phyloP scores from a whole-genome alignment of 2,888 invertebrate genomes.

The Masnerella sp. region DNA sequence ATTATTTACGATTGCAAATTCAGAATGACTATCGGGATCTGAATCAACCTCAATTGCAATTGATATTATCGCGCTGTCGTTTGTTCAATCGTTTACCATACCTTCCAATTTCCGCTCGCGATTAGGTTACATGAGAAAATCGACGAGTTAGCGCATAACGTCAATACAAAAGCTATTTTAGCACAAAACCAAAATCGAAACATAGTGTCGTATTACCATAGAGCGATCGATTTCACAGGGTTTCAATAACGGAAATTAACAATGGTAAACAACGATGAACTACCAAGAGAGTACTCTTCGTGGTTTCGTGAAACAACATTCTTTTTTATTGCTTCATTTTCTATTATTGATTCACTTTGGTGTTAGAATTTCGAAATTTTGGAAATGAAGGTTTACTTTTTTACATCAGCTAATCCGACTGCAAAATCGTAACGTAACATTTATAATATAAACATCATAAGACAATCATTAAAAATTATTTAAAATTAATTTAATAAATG shows the following conservation, averaged over 20 bases:
- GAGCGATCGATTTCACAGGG: constrained; percentile 42
- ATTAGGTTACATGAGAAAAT: constrained; percentile 59
- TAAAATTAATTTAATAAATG: too few relatives aligned
- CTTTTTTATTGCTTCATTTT: neutral
- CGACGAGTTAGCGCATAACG: constrained; percentile 52
- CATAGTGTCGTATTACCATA: constrained; percentile 42
- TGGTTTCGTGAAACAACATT: neutral
- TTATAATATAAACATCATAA: too few relatives aligned
- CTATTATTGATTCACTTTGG: too few relatives aligned
- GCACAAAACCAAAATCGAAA: constrained; percentile 55
- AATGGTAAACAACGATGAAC: constrained; percentile 35
- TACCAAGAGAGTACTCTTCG: constrained; percentile 12
- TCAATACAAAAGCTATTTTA: constrained; percentile 49
- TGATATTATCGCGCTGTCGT: constrained; percentile 45
- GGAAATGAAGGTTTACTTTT: too few relatives aligned
- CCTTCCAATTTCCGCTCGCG: constrained; percentile 56
- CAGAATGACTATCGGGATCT: constrained; percentile 29
- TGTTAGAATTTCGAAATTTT: too few relatives aligned
- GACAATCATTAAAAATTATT: too few relatives aligned
- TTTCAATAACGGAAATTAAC: constrained; percentile 55
- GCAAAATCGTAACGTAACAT: too few relatives aligned
- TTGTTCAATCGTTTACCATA: constrained; percentile 54
- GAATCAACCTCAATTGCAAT: constrained; percentile 50
- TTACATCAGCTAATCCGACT: too few relatives aligned
- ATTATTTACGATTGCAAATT: constrained; percentile 47